Evolutionary conservation across 2,797 vertebrate genomes (phyloP).

Genomic region (Iguana delicatissima): DNA sequence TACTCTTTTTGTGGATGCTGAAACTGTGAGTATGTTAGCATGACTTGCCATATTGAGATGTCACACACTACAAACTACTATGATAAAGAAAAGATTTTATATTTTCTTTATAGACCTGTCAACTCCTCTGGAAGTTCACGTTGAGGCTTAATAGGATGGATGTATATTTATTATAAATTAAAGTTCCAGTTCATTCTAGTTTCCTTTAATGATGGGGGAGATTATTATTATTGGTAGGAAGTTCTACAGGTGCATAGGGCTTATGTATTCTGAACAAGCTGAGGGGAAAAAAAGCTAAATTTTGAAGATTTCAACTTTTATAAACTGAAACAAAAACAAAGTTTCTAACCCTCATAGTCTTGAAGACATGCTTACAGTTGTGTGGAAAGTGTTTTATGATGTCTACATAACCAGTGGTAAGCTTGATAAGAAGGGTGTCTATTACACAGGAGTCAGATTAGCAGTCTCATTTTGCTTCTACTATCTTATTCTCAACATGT

Average conservation of each 20-base stretch:
- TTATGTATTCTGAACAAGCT: background rate
- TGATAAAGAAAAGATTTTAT: background rate
- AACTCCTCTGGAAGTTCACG: background rate
- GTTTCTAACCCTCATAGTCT: background rate
- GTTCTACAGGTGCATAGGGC: background rate
- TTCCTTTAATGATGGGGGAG: background rate
- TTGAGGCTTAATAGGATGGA: background rate
- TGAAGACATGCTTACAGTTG: background rate
- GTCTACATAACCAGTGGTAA: background rate
- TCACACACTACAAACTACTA: background rate
- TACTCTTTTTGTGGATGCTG: constrained; percentile 95
- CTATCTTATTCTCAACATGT: too few species aligned
- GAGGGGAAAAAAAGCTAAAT: background rate
- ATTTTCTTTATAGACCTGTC: constrained; percentile 20
- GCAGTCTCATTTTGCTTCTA: too few species aligned
- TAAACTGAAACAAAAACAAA: background rate
- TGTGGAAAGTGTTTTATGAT: background rate
- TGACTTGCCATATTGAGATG: background rate
- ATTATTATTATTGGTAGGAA: background rate
- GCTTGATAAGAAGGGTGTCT: background rate
- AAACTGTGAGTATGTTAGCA: constrained; percentile 88
- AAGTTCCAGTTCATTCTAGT: background rate
- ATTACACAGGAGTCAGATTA: too few species aligned
- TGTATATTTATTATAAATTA: constrained; percentile 13
- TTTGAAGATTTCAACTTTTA: background rate